A percentile compares a stretch with the other conserved stretches of the same genome.
These are phyloP conservation scores for Anniella stebbinsi DNA, from an alignment of 2,797 vertebrate genomes.

Conservation along the genomic window DNA sequence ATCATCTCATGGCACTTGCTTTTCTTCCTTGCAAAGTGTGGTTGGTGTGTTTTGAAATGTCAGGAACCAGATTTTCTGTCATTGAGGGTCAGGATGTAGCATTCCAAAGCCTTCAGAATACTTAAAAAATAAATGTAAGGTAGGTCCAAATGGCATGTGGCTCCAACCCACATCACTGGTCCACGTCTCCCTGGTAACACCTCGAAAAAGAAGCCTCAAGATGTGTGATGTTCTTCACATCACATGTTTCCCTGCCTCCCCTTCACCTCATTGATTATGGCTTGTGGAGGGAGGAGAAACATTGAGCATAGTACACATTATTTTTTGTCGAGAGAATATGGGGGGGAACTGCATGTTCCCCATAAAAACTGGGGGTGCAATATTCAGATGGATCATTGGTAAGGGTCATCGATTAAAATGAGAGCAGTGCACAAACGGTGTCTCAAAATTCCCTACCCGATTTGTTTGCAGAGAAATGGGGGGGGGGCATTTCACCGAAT, in stretches of 20 bases:
- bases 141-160: background rate
- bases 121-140: background rate
- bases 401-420: too few species aligned
- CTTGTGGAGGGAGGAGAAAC: background rate
- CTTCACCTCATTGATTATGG: background rate
- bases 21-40: background rate
- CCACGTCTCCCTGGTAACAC: conserved; percentile 5
- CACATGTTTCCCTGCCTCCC: background rate
- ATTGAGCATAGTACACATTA: background rate
- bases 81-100: background rate
- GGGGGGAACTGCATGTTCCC: background rate
- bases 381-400: background rate
- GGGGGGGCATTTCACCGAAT: too few species aligned
- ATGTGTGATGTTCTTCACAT: background rate
- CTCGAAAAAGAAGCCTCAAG: background rate
- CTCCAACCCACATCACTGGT: background rate
- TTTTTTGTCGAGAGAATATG: background rate
- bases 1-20: background rate
- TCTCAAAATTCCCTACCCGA: too few species aligned
- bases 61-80: background rate
- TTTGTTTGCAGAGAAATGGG: too few species aligned
- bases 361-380: background rate
- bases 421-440: too few species aligned
- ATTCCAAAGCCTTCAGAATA: background rate
- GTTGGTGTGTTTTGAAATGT: background rate